These are phyloP conservation scores for Phenganax subtilis DNA, from an alignment of 92 coral and sea anemone genomes.

Conservation along the genomic window DNA sequence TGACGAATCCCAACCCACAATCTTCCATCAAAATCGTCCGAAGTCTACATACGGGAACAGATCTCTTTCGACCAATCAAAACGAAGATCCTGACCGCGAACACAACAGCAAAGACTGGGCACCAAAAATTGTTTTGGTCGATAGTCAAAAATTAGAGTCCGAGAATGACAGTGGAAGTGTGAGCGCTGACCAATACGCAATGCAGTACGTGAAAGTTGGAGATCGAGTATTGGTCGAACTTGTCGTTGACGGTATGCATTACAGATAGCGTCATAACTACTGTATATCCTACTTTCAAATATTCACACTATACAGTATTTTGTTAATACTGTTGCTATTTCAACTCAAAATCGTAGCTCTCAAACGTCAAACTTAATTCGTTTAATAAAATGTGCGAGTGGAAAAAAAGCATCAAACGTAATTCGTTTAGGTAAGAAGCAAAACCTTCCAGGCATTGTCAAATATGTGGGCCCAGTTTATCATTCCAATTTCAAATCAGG, in stretches of 20 bases:
- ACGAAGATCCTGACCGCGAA: constrained; percentile 28
- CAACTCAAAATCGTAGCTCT: not conserved
- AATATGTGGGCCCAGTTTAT: constrained; percentile 84
- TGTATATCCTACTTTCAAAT: not conserved
- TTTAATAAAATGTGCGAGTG: not conserved
- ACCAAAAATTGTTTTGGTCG: constrained; percentile 46
- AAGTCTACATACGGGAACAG: constrained; percentile 83
- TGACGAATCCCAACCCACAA: not conserved
- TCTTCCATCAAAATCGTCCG: constrained; percentile 49
- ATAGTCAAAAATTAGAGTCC: constrained; percentile 45
- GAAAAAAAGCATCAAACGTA: no score
- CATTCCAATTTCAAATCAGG: constrained; percentile 52
- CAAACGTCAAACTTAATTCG: not conserved
- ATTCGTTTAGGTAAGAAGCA: constrained; percentile 48
- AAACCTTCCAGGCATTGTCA: constrained; percentile 80
- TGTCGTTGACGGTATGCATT: constrained; percentile 59
- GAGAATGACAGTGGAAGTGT: constrained; percentile 57
- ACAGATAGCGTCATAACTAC: not conserved
- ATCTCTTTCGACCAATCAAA: constrained; percentile 51
- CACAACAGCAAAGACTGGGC: constrained; percentile 51
- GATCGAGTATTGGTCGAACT: constrained; percentile 89
- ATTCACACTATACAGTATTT: no score
- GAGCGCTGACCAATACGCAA: constrained; percentile 68
- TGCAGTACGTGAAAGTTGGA: constrained; percentile 74
- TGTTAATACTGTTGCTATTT: no score